These are phyloP conservation scores for Macropus fuliginosus DNA, from an alignment of 2,797 vertebrate species.

Conservation along the genomic window DNA sequence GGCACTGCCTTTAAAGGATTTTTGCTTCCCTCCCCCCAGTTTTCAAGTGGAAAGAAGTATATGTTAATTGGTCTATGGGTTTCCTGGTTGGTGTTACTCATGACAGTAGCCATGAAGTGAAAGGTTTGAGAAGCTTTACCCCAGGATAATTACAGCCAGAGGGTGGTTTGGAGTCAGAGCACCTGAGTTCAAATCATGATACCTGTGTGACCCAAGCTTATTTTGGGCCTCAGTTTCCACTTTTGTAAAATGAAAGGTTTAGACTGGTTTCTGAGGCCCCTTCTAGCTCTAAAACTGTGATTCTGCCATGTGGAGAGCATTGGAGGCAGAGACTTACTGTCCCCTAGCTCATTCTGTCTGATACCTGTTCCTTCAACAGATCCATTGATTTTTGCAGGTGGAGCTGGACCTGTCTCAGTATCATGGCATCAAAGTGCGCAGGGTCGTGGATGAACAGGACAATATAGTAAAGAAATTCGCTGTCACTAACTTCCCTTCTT, in stretches of 20 bases:
- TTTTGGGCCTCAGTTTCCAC: not conserved
- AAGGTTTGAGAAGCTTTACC: not conserved
- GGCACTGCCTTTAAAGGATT: not conserved
- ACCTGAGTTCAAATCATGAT: not conserved
- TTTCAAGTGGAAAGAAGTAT: not conserved
- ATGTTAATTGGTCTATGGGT: not conserved
- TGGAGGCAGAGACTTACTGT: not conserved
- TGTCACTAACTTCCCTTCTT: slow-evolving; percentile 92
- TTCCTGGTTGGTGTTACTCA: not conserved
- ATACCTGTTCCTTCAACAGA: rapidly evolving
- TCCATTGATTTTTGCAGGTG: slow-evolving; percentile 85
- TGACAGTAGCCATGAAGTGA: not conserved
- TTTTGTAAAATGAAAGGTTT: not conserved
- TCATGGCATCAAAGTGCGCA: slow-evolving; percentile 89
- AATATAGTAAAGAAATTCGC: slow-evolving; percentile 87
- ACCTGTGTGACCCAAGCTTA: not conserved
- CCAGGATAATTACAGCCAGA: not conserved
- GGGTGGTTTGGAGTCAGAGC: not conserved
- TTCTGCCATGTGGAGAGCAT: not conserved
- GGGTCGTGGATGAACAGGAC: slow-evolving; percentile 88
- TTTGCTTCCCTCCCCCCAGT: not conserved
- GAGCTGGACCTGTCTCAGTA: slow-evolving; percentile 93
- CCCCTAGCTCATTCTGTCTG: not conserved
- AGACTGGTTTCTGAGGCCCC: not conserved
- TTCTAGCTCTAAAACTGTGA: not conserved